These are phyloP conservation scores for Arvicanthis niloticus DNA, from an alignment of 2,113 vertebrate species.

Conservation along the genomic window DNA sequence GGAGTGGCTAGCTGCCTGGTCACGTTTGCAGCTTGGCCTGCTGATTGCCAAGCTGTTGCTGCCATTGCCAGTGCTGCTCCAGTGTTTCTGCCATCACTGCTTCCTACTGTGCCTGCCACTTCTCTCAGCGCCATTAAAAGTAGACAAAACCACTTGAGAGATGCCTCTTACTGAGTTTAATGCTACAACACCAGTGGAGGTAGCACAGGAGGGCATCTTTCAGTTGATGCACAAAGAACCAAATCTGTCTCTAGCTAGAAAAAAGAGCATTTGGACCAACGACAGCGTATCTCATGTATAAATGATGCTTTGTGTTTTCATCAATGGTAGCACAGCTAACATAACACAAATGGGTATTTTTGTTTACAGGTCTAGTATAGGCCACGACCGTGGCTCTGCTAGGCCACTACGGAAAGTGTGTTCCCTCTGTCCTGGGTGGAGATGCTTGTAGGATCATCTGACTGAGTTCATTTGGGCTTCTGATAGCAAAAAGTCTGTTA, in stretches of 20 bases:
- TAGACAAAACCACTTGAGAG: background rate
- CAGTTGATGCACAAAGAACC: background rate
- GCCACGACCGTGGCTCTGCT: background rate
- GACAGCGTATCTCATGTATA: background rate
- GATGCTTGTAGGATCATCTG: background rate
- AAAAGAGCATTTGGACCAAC: background rate
- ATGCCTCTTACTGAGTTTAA: background rate
- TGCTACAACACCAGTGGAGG: background rate
- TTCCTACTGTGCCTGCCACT: background rate
- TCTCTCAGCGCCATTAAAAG: background rate
- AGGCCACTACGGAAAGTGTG: background rate
- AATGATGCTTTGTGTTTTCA: background rate
- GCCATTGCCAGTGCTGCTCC: background rate
- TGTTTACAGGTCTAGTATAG: background rate
- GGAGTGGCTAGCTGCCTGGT: no score
- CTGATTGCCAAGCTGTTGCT: background rate
- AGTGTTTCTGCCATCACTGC: no score
- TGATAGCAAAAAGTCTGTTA: background rate
- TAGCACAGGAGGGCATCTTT: background rate
- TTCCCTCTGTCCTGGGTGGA: background rate
- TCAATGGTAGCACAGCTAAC: background rate
- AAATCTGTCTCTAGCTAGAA: background rate
- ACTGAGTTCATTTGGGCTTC: background rate
- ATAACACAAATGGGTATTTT: background rate
- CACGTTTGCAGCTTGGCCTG: background rate